Evolutionary conservation across 2,888 invertebrate species (phyloP).

Genomic region (Drosophila meridionalis): DNA sequence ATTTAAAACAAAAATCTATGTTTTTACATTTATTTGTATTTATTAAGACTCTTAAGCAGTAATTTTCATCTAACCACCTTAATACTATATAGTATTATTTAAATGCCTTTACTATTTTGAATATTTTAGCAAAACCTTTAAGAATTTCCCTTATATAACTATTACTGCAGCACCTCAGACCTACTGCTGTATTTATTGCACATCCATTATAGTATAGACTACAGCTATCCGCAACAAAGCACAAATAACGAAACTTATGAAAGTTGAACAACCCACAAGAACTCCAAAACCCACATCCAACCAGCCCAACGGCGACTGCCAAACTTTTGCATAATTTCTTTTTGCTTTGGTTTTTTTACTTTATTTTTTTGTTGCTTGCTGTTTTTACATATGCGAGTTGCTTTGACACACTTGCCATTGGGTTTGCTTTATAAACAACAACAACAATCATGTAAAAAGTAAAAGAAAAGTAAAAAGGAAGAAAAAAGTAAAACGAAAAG

Average conservation of each 20-base stretch:
- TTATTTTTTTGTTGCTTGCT: constrained; percentile 11
- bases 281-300: constrained; percentile 10
- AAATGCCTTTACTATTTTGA: too few relatives aligned
- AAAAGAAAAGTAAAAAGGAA: constrained; percentile 18
- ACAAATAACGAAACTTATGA: constrained; percentile 25
- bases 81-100: too few relatives aligned
- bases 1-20: too few relatives aligned
- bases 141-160: not conserved
- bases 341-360: not conserved
- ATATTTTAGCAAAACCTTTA: too few relatives aligned
- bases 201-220: not conserved
- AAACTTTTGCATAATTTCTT: constrained; percentile 53
- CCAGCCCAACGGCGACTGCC: constrained; percentile 21
- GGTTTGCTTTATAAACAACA: constrained; percentile 28
- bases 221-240: constrained; percentile 13
- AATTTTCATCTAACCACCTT: too few relatives aligned
- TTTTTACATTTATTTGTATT: too few relatives aligned
- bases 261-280: constrained; percentile 36
- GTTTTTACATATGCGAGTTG: constrained; percentile 16
- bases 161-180: not conserved
- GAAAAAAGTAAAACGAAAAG: constrained; percentile 41
- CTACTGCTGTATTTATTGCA: not conserved
- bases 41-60: too few relatives aligned
- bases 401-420: constrained; percentile 69
- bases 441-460: constrained; percentile 9